Evolutionary conservation across 2,113 vertebrate species (phyloP).

Genomic region (Lates calcarifer): DNA sequence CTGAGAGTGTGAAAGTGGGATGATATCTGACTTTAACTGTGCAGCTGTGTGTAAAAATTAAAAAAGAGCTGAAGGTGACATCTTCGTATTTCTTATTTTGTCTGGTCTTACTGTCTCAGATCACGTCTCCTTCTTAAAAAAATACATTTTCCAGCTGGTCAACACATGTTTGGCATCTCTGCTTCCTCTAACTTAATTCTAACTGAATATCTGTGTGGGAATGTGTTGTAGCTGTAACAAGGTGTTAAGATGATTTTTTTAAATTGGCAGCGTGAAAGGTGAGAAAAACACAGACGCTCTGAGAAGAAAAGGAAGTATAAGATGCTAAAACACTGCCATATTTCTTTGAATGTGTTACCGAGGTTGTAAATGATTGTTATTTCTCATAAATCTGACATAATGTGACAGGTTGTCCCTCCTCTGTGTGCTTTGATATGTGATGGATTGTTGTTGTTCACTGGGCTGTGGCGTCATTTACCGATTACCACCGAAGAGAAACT

Average conservation of each 20-base stretch:
- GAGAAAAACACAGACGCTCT: neutral
- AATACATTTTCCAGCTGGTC: neutral
- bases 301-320: neutral
- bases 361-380: no score
- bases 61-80: no score
- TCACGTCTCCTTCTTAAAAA: neutral
- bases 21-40: neutral
- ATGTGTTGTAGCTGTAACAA: neutral
- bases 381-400: neutral
- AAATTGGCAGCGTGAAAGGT: no score
- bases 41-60: no score
- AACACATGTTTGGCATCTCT: neutral
- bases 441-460: neutral
- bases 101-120: no score
- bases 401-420: neutral
- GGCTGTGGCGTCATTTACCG: conserved; percentile 5
- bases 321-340: neutral
- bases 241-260: neutral
- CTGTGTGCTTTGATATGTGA: neutral
- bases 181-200: no score
- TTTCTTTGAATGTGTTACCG: neutral
- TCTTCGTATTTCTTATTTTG: no score
- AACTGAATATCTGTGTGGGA: neutral
- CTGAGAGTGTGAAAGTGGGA: neutral
- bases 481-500: conserved; percentile 19